Conservation (phyloP, 2,797 vertebrate species). For the Fistularia tabacaria region DNA sequence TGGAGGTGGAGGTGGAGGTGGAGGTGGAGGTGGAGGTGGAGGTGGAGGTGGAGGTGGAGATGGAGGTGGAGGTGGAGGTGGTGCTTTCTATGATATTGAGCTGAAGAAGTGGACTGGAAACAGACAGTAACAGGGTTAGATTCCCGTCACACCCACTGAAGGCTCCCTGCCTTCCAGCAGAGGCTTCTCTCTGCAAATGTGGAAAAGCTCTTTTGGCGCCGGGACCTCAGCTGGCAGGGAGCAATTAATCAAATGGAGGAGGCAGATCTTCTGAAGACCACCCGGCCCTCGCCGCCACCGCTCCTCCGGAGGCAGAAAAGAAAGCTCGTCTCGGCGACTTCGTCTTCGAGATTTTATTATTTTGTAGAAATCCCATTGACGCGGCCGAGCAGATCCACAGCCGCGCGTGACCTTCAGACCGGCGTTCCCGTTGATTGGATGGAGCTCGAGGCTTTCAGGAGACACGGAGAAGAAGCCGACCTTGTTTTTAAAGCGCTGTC, state of each 20-base stretch:
- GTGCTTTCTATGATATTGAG: slow-evolving; percentile 30
- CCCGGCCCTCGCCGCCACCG: too few relatives aligned
- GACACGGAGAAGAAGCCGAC: neutral
- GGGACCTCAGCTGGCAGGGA: slow-evolving; percentile 48
- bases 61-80: slow-evolving; percentile 1
- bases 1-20: slow-evolving; percentile 16
- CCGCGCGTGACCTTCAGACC: slow-evolving; percentile 40
- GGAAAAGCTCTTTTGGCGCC: slow-evolving; percentile 45
- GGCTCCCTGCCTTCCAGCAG: slow-evolving; percentile 37
- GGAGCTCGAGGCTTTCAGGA: slow-evolving; percentile 11
- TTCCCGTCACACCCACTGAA: slow-evolving; percentile 42
- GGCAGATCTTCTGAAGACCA: slow-evolving; percentile 25
- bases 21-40: slow-evolving; percentile 23
- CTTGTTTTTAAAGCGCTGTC: too few relatives aligned
- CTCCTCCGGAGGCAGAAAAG: slow-evolving; percentile 42
- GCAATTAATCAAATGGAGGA: slow-evolving; percentile 38
- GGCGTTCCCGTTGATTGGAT: slow-evolving; percentile 35
- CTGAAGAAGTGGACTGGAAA: slow-evolving; percentile 60
- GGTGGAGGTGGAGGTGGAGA: slow-evolving; percentile 14
- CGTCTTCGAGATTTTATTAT: slow-evolving; percentile 52
- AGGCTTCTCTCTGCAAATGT: slow-evolving; percentile 38
- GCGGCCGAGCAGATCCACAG: slow-evolving; percentile 26
- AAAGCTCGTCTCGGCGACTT: neutral
- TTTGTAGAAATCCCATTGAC: slow-evolving; percentile 38
- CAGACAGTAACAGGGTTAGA: slow-evolving; percentile 54